Evolutionary conservation across 2,113 vertebrate species (phyloP), one percentile per base, ranked within the genome.

Genomic region (Phaethornis superciliosus): DNA sequence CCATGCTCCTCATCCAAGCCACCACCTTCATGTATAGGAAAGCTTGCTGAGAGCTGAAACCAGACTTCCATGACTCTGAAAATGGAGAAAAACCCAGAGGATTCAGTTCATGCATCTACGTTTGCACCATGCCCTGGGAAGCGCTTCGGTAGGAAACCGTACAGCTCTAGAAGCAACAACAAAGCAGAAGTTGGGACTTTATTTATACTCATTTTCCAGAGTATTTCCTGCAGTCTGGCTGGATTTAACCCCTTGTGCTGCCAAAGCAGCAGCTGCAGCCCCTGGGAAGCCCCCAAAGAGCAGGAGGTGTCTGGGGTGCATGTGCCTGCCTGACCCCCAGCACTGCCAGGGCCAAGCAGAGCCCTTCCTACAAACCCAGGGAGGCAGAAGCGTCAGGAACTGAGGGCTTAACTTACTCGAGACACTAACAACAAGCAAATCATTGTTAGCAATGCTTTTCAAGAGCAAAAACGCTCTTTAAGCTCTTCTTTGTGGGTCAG

Each of bases 331-430:
- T n/a, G 69, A 69, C 67, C 28, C 14, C 22, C 46, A 37, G 42
- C 0, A 0, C 8, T 23, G 51, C 65, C 59, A 4, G 32, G 15
- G 30, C 65, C 55, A 49, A 40, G 40, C 0, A 0, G 19, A 83
- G 71, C 51, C 80, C 12, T 62, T 24, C 71, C 46, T n/a, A 67
- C 76, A 19, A 70, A 37, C 18, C 28, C 44, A 42, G 47, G 15
- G 23, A 52, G 26, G 3, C 51, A 20, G 3, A 81, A 88, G 60
- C 32, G 77, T 63, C 72, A 86, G 64, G 74, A 92, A 52, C 62
- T 1, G n/a, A 42, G 28, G 44, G 37, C 47, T 93, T 77, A 67
- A 42, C 13, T 67, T 28, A 35, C 47, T 10, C 13, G 32, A 86
- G 52, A 86, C 18, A n/a, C 55, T 26, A 74, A 69, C 49, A 74